Evolutionary conservation across 2,797 vertebrate species (phyloP), one percentile per base, ranked within the genome.

Genomic region (Cuculus canorus): DNA sequence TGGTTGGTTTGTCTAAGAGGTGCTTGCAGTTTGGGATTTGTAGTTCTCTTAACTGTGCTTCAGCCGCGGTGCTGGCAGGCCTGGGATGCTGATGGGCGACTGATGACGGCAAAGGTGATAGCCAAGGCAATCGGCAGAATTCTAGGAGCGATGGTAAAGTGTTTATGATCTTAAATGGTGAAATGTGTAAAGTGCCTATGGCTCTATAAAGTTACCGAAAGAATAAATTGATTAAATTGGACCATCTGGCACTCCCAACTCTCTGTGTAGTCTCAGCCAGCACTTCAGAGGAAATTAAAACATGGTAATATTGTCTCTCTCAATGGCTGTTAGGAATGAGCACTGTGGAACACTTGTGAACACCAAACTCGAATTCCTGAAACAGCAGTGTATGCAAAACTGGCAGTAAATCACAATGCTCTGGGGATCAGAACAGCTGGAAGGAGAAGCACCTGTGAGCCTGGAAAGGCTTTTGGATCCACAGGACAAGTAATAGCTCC

Each of bases 221-320:
- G 73, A 93, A 93, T 90, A 82, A 90, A 89, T 90, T 86, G 92
- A 93, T 93, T 43, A 63, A 84, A 88, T 68, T n/a, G 57, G 66
- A 61, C 87, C 92, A 84, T 92, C 90, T 96, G 96, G 70, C 80
- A 90, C 52, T 92, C 73, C 83, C n/a, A 78, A 91, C 73, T 88
- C 94, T 57, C 76, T 69, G 0, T 47, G 27, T 52, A 71, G 76
- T 35, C 61, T 80, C 88, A 94, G 90, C 84, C 71, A 88, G 75
- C 54, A 76, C 76, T 90, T 90, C 3, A 12, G 19, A 92, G 86
- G 92, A 89, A 93, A 96, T 59, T 78, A 75, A 83, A 94, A 66
- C 69, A 43, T 17, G 47, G 50, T 88, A 83, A 70, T 93, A 57
- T 76, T 93, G 82, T 72, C 57, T 92, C 69, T 91, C 75, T 90